Percentiles rank a stretch among this genome's conserved stretches.
Conservation (phyloP, 2,888 invertebrate genomes). For the Leptura quadrifasciata region DNA sequence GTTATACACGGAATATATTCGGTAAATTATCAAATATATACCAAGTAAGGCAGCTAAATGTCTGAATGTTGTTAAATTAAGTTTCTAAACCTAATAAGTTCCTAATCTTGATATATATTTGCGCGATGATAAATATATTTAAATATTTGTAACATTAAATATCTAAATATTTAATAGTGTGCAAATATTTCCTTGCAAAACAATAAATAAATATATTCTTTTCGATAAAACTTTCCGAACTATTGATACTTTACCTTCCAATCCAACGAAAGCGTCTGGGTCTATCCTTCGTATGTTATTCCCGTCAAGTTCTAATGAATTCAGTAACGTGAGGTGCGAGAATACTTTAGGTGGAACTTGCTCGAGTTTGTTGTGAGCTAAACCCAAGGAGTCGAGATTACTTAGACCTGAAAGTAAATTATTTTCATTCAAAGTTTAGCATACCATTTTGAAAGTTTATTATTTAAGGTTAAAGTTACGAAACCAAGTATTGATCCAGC, state of each 20-base stretch:
- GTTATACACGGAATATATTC: too few species aligned
- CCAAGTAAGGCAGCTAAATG: too few species aligned
- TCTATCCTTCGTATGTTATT: slow-evolving; percentile 89
- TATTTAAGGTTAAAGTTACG: slow-evolving; percentile 20
- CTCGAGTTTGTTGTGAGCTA: slow-evolving; percentile 89
- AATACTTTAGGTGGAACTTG: slow-evolving; percentile 89
- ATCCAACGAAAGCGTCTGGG: slow-evolving; percentile 89
- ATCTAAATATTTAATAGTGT: too few species aligned
- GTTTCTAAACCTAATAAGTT: too few species aligned
- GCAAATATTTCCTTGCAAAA: too few species aligned
- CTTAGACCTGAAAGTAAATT: slow-evolving; percentile 79
- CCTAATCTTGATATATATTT: too few species aligned
- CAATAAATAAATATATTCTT: not conserved
- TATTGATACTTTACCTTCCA: slow-evolving; percentile 82
- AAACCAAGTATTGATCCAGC: not conserved
- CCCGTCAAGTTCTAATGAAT: slow-evolving; percentile 91
- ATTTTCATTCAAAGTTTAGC: slow-evolving; percentile 11
- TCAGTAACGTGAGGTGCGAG: slow-evolving; percentile 86
- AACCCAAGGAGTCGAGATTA: slow-evolving; percentile 87
- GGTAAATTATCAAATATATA: too few species aligned
- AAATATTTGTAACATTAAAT: too few species aligned
- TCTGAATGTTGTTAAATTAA: too few species aligned
- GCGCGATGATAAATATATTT: too few species aligned
- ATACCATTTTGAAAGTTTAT: not conserved
- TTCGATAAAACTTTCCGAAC: not conserved